phyloP scores from a whole-genome alignment of 2,888 invertebrate species.

The Abscondita cerata region DNA sequence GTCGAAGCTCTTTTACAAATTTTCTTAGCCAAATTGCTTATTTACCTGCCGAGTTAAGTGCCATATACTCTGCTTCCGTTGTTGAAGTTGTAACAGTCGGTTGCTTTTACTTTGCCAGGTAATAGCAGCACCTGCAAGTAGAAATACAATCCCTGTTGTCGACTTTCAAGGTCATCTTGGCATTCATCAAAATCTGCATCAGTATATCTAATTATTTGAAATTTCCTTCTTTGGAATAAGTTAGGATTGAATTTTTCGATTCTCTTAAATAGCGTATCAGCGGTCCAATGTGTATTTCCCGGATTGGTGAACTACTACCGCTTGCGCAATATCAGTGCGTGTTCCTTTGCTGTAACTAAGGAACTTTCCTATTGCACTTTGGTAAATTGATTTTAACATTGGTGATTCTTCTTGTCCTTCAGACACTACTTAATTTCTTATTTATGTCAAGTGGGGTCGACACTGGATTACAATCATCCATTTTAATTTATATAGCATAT shows the following conservation, averaged over 20 bases:
- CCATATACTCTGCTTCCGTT: conserved; percentile 47
- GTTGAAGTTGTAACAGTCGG: conserved; percentile 47
- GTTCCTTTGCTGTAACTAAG: background rate
- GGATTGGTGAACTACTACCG: background rate
- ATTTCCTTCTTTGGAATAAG: background rate
- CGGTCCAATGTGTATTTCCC: background rate
- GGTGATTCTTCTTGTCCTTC: background rate
- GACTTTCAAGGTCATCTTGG: conserved; percentile 51
- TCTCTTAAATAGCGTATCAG: background rate
- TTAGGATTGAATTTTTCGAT: background rate
- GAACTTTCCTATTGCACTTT: background rate
- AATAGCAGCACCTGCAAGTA: conserved; percentile 40
- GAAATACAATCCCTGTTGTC: conserved; percentile 46
- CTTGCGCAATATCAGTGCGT: background rate
- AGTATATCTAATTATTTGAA: background rate
- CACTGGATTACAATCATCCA: too few relatives aligned
- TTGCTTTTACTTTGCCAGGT: conserved; percentile 46
- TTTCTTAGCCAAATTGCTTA: too few relatives aligned
- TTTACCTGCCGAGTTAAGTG: conserved; percentile 38
- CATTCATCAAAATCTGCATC: too few relatives aligned
- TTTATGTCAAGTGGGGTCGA: background rate
- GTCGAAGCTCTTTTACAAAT: conserved; percentile 18
- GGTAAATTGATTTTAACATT: background rate
- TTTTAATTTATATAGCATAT: background rate
- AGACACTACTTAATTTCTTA: background rate